phyloP scores from a whole-genome alignment of 2,888 invertebrate species.

The Aromia moschata region DNA sequence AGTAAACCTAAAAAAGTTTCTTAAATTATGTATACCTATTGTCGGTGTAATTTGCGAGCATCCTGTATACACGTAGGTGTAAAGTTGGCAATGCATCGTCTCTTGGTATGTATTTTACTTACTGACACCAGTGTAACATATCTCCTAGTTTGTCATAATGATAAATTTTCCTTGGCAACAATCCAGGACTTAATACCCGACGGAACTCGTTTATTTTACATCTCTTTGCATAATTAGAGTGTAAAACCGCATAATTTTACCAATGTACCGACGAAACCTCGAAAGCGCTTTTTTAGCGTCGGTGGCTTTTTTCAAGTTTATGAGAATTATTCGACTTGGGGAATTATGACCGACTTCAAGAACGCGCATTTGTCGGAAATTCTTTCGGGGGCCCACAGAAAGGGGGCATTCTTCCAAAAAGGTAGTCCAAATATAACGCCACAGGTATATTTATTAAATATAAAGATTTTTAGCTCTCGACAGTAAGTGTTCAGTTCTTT shows the following conservation, averaged over 20 bases:
- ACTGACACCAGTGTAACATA: too few species aligned
- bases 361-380: background rate
- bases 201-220: conserved; percentile 21
- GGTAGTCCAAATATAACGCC: too few species aligned
- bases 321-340: background rate
- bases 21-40: too few species aligned
- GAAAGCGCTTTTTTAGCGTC: conserved; percentile 1
- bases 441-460: too few species aligned
- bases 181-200: background rate
- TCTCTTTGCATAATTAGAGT: conserved; percentile 25
- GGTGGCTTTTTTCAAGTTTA: background rate
- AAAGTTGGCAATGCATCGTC: too few species aligned
- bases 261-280: conserved; percentile 1
- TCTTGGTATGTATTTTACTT: too few species aligned
- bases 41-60: too few species aligned
- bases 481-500: too few species aligned
- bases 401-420: background rate
- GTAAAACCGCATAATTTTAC: conserved; percentile 20
- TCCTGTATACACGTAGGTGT: too few species aligned
- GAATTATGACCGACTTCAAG: background rate
- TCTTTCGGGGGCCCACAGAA: background rate
- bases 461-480: too few species aligned
- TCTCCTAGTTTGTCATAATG: background rate
- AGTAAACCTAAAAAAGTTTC: too few species aligned
- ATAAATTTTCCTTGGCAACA: background rate